Percentiles rank a stretch among this genome's conserved stretches.
These are phyloP conservation scores for Limnephilus lunatus DNA, from an alignment of 2,888 invertebrate genomes.

Conservation along the genomic window DNA sequence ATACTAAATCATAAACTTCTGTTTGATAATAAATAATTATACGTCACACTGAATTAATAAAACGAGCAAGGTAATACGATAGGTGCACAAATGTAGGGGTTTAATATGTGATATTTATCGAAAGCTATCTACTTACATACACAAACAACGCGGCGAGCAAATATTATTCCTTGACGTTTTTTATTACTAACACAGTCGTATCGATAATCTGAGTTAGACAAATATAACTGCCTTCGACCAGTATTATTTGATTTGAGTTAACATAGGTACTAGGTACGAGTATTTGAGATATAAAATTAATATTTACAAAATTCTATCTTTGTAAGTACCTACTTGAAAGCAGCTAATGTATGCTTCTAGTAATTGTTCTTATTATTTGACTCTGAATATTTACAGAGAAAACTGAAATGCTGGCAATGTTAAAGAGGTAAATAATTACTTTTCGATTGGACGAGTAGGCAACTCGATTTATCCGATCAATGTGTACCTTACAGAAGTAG, in stretches of 20 bases:
- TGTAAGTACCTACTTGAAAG: not conserved
- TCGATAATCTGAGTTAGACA: not conserved
- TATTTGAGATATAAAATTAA: not conserved
- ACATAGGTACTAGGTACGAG: not conserved
- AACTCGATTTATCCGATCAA: not conserved
- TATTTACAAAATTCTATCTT: not conserved
- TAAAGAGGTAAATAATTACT: not conserved
- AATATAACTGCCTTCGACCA: not conserved
- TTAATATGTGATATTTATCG: not conserved
- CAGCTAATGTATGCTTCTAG: not conserved
- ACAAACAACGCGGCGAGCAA: not conserved
- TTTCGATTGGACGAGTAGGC: not conserved
- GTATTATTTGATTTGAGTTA: not conserved
- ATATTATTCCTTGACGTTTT: not conserved
- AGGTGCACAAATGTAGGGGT: not conserved
- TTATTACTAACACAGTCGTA: not conserved
- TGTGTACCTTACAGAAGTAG: not conserved
- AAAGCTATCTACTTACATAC: not conserved
- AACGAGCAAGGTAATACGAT: not conserved
- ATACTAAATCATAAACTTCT: not conserved
- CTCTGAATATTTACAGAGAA: not conserved
- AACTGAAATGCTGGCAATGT: not conserved
- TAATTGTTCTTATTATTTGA: not conserved
- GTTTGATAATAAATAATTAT: constrained; percentile 5
- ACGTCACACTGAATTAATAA: constrained; percentile 17